A percentile compares a stretch with the other conserved stretches of the same genome.
Evolutionary conservation across 2,113 vertebrate genomes (phyloP).

Genomic region (Pimephales promelas): DNA sequence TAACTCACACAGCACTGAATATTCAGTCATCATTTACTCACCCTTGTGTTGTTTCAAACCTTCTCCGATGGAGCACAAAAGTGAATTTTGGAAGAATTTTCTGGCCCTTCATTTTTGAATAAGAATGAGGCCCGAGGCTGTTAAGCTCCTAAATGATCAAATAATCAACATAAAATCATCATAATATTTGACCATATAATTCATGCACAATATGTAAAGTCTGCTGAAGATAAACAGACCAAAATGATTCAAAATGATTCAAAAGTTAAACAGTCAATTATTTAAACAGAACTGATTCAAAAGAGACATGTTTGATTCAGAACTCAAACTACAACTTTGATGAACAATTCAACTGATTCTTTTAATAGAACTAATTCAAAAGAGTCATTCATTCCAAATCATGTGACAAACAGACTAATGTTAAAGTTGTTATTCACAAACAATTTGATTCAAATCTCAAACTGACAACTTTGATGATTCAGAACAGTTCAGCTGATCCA

Average conservation of each 20-base stretch:
- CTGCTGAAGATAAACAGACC: not conserved
- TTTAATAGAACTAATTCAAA: not conserved
- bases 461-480: not conserved
- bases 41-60: slow-evolving; percentile 3
- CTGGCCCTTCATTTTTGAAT: not conserved
- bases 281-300: not conserved
- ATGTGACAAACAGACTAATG: not conserved
- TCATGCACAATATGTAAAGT: not conserved
- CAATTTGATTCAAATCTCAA: not conserved
- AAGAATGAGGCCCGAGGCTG: not conserved
- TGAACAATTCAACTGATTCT: not conserved
- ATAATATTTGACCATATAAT: not conserved
- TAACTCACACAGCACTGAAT: not conserved
- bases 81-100: not conserved
- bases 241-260: not conserved
- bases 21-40: not conserved
- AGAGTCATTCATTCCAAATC: not conserved
- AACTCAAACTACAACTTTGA: not conserved
- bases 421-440: not conserved
- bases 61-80: not conserved
- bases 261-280: not conserved
- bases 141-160: not conserved
- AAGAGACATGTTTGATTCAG: not conserved
- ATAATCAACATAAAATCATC: not conserved
- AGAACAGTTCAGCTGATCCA: not conserved